Conservation (phyloP, 2,888 invertebrate species). For the Myathropa florea region DNA sequence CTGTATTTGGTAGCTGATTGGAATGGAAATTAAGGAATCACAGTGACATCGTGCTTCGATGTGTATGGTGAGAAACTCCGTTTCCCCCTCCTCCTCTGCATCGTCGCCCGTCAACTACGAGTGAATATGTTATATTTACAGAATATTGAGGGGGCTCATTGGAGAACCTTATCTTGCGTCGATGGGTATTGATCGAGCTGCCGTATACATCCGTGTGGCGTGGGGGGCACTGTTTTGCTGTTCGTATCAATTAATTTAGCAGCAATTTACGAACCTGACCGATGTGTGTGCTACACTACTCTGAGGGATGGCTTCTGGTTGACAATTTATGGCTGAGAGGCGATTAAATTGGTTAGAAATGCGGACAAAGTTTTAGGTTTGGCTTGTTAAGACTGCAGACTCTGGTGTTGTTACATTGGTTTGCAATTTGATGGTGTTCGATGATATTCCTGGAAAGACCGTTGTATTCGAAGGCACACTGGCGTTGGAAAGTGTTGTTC, state of each 20-base stretch:
- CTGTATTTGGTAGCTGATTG: constrained; percentile 69
- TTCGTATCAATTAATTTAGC: constrained; percentile 25
- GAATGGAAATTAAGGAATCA: constrained; percentile 71
- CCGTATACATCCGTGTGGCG: not conserved
- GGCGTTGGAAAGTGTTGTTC: not conserved
- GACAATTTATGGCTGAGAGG: constrained; percentile 3
- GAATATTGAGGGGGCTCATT: not conserved
- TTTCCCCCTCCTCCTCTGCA: not conserved
- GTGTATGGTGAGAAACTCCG: constrained; percentile 43
- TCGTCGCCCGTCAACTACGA: not conserved
- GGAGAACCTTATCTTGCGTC: not conserved
- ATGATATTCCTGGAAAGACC: too few relatives aligned
- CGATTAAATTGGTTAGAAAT: constrained; percentile 1
- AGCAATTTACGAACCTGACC: too few relatives aligned
- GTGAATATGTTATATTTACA: not conserved
- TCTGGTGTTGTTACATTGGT: too few relatives aligned
- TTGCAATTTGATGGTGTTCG: too few relatives aligned
- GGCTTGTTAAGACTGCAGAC: not conserved
- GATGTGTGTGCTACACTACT: not conserved
- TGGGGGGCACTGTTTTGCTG: not conserved
- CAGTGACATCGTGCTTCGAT: constrained; percentile 61
- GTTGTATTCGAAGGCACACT: too few relatives aligned
- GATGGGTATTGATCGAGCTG: not conserved
- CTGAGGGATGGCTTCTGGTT: constrained; percentile 4
- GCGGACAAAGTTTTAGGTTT: not conserved